Conservation (phyloP, 1,140 invertebrate genomes). For the Sinonovacula constricta region DNA sequence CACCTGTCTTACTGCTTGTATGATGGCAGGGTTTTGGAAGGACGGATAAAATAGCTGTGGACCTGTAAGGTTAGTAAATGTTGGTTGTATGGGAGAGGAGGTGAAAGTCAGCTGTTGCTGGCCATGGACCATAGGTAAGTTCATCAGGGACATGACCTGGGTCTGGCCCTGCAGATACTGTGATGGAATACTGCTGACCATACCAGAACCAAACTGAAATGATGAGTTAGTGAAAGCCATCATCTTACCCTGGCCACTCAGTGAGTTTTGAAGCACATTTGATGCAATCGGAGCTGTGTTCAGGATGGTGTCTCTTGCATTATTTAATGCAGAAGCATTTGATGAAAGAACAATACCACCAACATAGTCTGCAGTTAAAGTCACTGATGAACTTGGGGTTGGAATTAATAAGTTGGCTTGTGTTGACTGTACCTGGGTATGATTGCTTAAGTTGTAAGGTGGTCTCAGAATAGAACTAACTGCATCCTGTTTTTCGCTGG, state of each 20-base stretch:
- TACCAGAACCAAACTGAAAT: too few relatives aligned
- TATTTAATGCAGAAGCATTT: neutral
- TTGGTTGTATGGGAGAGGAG: constrained; percentile 13
- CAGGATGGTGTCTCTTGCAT: constrained; percentile 27
- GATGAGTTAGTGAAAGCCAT: too few relatives aligned
- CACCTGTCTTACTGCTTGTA: too few relatives aligned
- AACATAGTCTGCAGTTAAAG: constrained; percentile 38
- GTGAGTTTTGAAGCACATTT: constrained; percentile 28
- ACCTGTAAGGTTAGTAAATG: constrained; percentile 5
- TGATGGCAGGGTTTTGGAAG: too few relatives aligned
- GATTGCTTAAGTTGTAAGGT: too few relatives aligned
- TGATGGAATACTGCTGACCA: neutral
- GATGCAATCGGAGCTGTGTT: constrained; percentile 14
- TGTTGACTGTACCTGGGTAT: too few relatives aligned
- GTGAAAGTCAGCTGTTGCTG: neutral
- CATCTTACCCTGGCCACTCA: neutral
- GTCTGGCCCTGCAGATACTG: neutral
- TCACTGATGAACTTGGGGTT: constrained; percentile 15
- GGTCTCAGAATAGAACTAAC: too few relatives aligned
- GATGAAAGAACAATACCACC: constrained; percentile 28
- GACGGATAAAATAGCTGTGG: too few relatives aligned
- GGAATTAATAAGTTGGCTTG: too few relatives aligned
- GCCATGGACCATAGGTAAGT: neutral
- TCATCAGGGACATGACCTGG: neutral
- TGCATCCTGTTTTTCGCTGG: too few relatives aligned